Evolutionary conservation across 2,888 invertebrate genomes (phyloP), one percentile per base, ranked within the genome.

Genomic region (Cylloceria caligata): DNA sequence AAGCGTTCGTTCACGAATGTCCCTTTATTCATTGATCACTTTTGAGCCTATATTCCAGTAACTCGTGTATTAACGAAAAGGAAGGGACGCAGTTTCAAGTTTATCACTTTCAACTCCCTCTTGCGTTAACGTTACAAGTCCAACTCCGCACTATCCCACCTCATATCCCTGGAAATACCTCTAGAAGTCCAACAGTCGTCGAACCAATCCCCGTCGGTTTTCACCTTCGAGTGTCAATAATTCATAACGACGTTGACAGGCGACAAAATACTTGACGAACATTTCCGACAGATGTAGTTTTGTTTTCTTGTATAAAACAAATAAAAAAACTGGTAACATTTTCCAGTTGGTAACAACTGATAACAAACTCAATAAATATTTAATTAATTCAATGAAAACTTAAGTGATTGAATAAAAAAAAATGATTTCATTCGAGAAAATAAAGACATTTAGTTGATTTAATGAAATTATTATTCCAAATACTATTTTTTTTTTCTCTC

Each of bases 41-140:
- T 30, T n/a, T n/a, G 16, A 27, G 6, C 6, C 27, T 13, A 27
- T 30, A 30, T 30, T 30, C 30, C 55, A 7, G 6, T 11, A 16
- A 57, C 55, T 19, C 27, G 3, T 16, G 55, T 30, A n/a, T n/a
- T n/a, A 57, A 57, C 7, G 55, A 13, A 57, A 57, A 6, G n/a
- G 27, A 7, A 30, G 27, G 55, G n/a, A 57, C 16, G 55, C n/a
- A n/a, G n/a, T n/a, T 30, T 7, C 55, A 30, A 57, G 30, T 57
- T 57, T 30, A 57, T 30, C 52, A 52, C 24, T 52, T 21, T 52
- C 52, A 24, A 52, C 11, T 52, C 52, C 16, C 45, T 45, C 52
- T 57, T 57, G 55, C 30, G 13, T 57, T 16, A 57, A 57, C 55
- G n/a, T 57, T 4, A 30, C 55, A 30, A 30, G 30, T 30, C 55